These are phyloP conservation scores for Synanthedon vespiformis DNA, from an alignment of 2,888 invertebrate species.

Conservation along the genomic window DNA sequence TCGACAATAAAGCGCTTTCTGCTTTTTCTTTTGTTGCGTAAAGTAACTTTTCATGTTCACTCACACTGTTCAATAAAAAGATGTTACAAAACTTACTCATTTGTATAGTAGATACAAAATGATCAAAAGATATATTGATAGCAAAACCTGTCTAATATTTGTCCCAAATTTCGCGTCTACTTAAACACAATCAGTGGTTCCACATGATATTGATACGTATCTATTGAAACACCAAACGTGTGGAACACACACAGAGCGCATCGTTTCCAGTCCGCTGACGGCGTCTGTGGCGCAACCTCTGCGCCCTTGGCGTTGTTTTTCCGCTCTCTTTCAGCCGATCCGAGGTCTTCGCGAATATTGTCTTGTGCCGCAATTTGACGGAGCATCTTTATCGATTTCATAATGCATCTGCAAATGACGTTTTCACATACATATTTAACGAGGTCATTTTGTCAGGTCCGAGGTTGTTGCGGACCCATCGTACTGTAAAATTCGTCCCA, in stretches of 20 bases:
- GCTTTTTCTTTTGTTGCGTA: too few relatives aligned
- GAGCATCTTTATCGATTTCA: constrained; percentile 15
- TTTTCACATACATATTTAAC: neutral
- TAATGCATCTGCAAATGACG: constrained; percentile 1
- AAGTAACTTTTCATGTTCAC: too few relatives aligned
- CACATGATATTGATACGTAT: neutral
- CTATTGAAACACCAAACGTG: neutral
- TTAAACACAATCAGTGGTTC: neutral
- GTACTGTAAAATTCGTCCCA: too few relatives aligned
- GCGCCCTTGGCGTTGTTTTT: constrained; percentile 65
- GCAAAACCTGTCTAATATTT: neutral
- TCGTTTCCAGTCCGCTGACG: constrained; percentile 53
- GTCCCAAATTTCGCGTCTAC: neutral
- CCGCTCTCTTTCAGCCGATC: constrained; percentile 65
- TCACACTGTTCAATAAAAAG: too few relatives aligned
- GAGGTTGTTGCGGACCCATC: too few relatives aligned
- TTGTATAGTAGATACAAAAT: too few relatives aligned
- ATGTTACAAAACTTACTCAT: too few relatives aligned
- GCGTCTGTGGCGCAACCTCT: constrained; percentile 41
- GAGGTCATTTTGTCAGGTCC: too few relatives aligned
- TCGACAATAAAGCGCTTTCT: too few relatives aligned
- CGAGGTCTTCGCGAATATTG: constrained; percentile 35
- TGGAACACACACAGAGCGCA: constrained; percentile 6
- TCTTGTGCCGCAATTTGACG: constrained; percentile 11
- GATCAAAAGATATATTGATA: too few relatives aligned